phyloP scores from a whole-genome alignment of 2,888 invertebrate species.

The Cerceris rybyensis region DNA sequence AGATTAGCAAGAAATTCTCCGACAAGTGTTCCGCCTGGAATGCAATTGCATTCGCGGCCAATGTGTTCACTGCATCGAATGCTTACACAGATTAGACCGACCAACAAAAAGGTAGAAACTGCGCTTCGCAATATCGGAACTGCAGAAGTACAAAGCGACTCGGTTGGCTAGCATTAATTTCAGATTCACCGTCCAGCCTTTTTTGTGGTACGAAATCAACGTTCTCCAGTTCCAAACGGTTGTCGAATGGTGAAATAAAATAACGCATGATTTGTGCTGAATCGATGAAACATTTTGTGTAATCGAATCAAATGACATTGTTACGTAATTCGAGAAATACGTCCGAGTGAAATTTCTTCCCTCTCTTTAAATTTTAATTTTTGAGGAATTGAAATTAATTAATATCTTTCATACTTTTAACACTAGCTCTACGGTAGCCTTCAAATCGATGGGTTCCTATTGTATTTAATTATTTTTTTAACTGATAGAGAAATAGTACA shows the following conservation, averaged over 20 bases:
- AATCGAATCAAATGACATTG: no score
- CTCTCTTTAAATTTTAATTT: no score
- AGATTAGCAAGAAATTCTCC: conserved; percentile 44
- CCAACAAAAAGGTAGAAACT: conserved; percentile 45
- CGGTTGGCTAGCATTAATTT: conserved; percentile 59
- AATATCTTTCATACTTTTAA: no score
- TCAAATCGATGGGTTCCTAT: no score
- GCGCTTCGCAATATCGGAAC: conserved; percentile 51
- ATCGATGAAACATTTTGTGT: not conserved
- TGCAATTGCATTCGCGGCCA: conserved; percentile 35
- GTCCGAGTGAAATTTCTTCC: no score
- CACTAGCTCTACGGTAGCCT: no score
- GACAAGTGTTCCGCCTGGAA: conserved; percentile 45
- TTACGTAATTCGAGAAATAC: no score
- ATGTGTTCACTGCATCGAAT: conserved; percentile 32
- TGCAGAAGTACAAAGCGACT: conserved; percentile 31
- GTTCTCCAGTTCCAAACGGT: conserved; percentile 17
- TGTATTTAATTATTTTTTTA: no score
- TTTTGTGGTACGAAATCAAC: conserved; percentile 49
- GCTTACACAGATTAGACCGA: conserved; percentile 59
- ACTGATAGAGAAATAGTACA: no score
- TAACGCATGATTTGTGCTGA: not conserved
- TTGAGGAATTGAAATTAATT: no score
- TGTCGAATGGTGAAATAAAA: conserved; percentile 22
- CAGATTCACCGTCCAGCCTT: conserved; percentile 28